Conservation (phyloP, 2,113 vertebrate species). For the Vombatus ursinus region DNA sequence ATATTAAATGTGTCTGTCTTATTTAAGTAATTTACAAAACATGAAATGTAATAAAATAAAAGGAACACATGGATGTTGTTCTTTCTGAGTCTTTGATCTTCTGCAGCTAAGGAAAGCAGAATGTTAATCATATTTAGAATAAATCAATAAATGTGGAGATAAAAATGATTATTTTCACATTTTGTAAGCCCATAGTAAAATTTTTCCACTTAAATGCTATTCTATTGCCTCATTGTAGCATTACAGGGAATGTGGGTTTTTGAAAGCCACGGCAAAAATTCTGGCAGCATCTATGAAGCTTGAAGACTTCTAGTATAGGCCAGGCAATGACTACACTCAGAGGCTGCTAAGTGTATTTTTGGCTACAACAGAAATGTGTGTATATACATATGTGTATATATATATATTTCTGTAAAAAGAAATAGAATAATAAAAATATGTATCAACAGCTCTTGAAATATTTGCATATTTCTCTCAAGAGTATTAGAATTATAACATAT, state of each 20-base stretch:
- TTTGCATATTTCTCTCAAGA: background rate
- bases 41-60: slow-evolving; percentile 1
- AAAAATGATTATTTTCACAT: slow-evolving; percentile 35
- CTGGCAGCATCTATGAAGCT: background rate
- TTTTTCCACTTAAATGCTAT: background rate
- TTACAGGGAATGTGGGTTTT: background rate
- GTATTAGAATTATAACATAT: background rate
- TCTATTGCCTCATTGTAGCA: background rate
- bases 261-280: background rate
- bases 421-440: background rate
- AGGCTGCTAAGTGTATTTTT: background rate
- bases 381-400: background rate
- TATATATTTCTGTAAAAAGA: no score
- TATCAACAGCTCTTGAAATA: background rate
- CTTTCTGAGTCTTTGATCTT: slow-evolving; percentile 45
- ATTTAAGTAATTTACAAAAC: slow-evolving; percentile 27
- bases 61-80: slow-evolving; percentile 1
- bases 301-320: background rate
- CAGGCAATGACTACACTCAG: background rate
- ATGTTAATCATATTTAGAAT: slow-evolving; percentile 54
- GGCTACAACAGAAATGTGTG: background rate
- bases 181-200: slow-evolving; percentile 54
- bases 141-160: slow-evolving; percentile 59
- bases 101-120: slow-evolving; percentile 13
- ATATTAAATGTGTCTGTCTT: background rate